Base-by-base conservation (phyloP, 2,113 vertebrate species). In the Dissostichus mawsoni region DNA sequence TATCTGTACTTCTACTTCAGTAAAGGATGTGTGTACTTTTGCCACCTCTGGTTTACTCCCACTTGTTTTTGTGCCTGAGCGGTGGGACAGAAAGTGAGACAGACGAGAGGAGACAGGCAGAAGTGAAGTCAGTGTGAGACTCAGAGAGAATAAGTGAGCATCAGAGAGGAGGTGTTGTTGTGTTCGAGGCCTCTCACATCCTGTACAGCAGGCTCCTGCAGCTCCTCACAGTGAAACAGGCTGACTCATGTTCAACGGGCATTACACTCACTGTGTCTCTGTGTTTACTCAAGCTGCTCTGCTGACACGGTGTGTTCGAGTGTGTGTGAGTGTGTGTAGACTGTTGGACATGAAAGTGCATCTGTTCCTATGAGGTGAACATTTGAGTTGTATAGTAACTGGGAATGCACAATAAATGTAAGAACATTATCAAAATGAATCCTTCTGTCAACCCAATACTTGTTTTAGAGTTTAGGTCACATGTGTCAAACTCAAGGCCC, bases 171-270 rank as follows among this genome's bases (percentile, higher is more conserved):
- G 73, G 66, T 71, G 69, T 20, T 76, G 73, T 67, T 44, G 63
- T 47, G 69, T 10, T 41, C 6, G 69, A 77, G 76, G 58, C 83
- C 68, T 84, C 29, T 11, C 83, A 69, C 82, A n/a, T 78, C 73
- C 73, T 16, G 81, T 17, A 12, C 53, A 74, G 69, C 64, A 41
- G 58, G 70, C 55, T 69, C 67, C 65, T 47, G 16, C 50, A 45
- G 59, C 45, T 36, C 44, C 36, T 63, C 10, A 1, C 65, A 69
- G 74, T 0, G 10, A 61, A 55, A 58, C 77, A 23, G 69, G 86
- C 56, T 87, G 83, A 90, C 76, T 89, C 86, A 78, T 76, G 45
- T 56, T 5, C 61, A 58, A 86, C 63, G 2, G 13, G 36, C 62
- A 69, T 84, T 67, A 83, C 56, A 56, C 44, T 79, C 67, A 47